phyloP scores from a whole-genome alignment of 1,140 invertebrate genomes.

The Ceratina calcarata region DNA sequence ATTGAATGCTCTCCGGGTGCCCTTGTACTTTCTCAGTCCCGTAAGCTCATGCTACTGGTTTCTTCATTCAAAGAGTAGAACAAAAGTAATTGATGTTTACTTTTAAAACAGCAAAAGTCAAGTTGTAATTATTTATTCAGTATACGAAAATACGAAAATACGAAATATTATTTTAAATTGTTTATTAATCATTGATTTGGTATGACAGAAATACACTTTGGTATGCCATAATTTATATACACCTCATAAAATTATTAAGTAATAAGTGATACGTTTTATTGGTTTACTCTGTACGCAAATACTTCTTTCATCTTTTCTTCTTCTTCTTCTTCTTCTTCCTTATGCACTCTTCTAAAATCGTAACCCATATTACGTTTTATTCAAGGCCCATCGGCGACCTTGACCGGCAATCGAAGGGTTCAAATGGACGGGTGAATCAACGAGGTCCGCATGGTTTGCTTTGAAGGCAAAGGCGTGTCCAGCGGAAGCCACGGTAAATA shows the following conservation, averaged over 20 bases:
- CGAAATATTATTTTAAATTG: too few species aligned
- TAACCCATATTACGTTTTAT: not conserved
- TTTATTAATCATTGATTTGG: too few species aligned
- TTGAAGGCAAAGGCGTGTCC: conserved; percentile 45
- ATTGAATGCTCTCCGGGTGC: not conserved
- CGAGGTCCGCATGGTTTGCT: conserved; percentile 22
- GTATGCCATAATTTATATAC: too few species aligned
- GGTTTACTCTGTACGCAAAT: not conserved
- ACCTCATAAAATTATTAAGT: too few species aligned
- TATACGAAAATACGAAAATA: too few species aligned
- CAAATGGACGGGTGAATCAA: conserved; percentile 48
- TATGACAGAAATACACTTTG: too few species aligned
- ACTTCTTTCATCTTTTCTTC: not conserved
- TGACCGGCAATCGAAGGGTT: conserved; percentile 51
- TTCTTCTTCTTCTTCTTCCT: not conserved
- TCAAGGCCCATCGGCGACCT: conserved; percentile 25
- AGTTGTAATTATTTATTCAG: too few species aligned
- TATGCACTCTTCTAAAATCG: not conserved
- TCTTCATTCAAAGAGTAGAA: too few species aligned
- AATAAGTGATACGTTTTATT: not conserved
- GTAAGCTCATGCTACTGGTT: too few species aligned
- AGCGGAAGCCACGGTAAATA: conserved; percentile 9
- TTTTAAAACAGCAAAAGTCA: too few species aligned
- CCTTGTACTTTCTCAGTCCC: not conserved
- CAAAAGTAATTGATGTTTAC: too few species aligned